Conservation (phyloP, 2,113 vertebrate genomes). For the Hydrolagus affinis region DNA sequence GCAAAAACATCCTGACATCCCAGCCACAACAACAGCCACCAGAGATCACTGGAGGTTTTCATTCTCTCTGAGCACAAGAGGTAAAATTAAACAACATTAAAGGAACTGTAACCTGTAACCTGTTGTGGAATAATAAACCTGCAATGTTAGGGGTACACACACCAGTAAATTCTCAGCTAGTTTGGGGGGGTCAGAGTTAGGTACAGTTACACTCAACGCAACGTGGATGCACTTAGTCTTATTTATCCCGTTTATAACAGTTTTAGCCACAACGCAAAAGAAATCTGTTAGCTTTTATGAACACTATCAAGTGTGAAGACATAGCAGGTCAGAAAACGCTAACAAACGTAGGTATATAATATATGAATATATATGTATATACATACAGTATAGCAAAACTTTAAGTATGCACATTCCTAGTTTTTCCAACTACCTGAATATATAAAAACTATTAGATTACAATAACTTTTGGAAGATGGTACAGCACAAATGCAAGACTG, state of each 20-base stretch:
- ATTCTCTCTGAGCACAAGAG: conserved; percentile 44
- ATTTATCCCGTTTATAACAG: too few species aligned
- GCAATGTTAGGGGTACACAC: not conserved
- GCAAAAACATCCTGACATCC: conserved; percentile 51
- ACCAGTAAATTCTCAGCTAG: not conserved
- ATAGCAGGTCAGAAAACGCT: not conserved
- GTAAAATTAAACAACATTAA: not conserved
- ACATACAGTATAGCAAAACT: not conserved
- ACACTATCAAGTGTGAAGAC: too few species aligned
- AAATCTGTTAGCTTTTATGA: not conserved
- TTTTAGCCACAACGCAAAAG: not conserved
- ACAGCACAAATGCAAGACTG: not conserved
- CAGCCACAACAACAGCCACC: conserved; percentile 56
- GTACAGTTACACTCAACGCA: not conserved
- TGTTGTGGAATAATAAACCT: conserved; percentile 17
- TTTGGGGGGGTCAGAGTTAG: too few species aligned
- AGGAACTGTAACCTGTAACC: not conserved
- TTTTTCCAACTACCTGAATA: too few species aligned
- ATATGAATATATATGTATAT: too few species aligned
- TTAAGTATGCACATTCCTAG: not conserved
- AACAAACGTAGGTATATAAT: not conserved
- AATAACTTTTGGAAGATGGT: not conserved
- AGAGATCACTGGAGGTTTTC: conserved; percentile 52
- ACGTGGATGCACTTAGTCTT: too few species aligned
- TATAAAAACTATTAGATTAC: too few species aligned